A percentile compares a stretch with the other conserved stretches of the same genome.
These are phyloP conservation scores for Solenodon paradoxus DNA, from an alignment of 2,113 vertebrate genomes.

Conservation along the genomic window DNA sequence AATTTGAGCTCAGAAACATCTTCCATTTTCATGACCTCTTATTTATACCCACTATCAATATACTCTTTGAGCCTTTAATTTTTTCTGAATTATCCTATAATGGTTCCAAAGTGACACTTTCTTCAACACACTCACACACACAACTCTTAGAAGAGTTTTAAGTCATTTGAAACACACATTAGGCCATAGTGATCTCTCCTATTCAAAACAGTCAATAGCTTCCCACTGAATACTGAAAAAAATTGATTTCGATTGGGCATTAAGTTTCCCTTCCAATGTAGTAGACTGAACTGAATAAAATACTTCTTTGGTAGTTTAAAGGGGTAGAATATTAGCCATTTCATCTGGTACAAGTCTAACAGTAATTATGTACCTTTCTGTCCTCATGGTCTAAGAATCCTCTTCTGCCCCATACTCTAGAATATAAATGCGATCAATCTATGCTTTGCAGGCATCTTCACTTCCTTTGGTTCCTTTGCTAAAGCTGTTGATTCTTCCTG, in stretches of 20 bases:
- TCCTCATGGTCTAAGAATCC: not conserved
- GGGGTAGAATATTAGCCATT: not conserved
- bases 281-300: not conserved
- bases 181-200: not conserved
- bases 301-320: not conserved
- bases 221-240: not conserved
- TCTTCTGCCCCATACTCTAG: not conserved
- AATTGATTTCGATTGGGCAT: not conserved
- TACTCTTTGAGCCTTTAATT: not conserved
- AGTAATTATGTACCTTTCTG: not conserved
- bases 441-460: not conserved
- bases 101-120: not conserved
- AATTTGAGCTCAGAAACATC: not conserved
- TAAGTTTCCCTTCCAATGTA: not conserved
- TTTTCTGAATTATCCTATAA: not conserved
- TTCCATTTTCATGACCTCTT: not conserved
- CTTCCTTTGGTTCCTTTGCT: not conserved
- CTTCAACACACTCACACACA: not conserved
- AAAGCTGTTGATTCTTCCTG: not conserved
- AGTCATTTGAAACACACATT: not conserved
- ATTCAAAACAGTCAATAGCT: not conserved
- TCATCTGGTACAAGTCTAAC: not conserved
- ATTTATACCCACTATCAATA: not conserved
- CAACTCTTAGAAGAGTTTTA: not conserved
- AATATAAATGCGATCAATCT: not conserved